Evolutionary conservation across 2,797 vertebrate genomes (phyloP), one percentile per base, ranked within the genome.

Genomic region (Pseudomugil gertrudae): DNA sequence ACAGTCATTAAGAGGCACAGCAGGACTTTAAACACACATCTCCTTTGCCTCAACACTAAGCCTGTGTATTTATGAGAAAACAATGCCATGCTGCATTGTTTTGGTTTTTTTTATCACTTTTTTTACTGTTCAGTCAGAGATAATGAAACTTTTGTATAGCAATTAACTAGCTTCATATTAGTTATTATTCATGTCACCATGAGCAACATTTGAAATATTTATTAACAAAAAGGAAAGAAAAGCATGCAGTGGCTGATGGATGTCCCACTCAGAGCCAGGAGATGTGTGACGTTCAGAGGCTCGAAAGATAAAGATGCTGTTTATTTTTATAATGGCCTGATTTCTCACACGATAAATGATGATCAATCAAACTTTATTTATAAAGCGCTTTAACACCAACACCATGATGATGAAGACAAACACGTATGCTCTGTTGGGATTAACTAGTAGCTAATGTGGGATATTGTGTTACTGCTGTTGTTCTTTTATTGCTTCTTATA

Each of bases 291-390:
- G 36, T 26, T 21, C 27, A 9, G 35, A 69, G 33, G 14, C 45
- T 23, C 45, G 15, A 33, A 33, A 43, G 19, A 47, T 3, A 33
- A 48, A 56, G 13, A 56, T 24, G 53, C 53, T 27, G 29, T 51
- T 53, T 40, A 24, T 27, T 54, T 54, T 23, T 23, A 36, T n/a
- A 26, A 27, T 54, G 30, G 36, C 50, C 66, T 55, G 13, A 30
- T 53, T 60, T 33, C 48, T 52, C 65, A 32, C n/a, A 60, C 54
- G 40, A 60, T 27, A 23, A n/a, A 43, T 17, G 19, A 30, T n/a
- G 36, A 53, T 32, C 5, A 54, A 68, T 23, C n/a, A n/a, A n/a
- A n/a, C n/a, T n/a, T n/a, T n/a, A n/a, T n/a, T n/a, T n/a, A n/a
- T n/a, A n/a, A n/a, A n/a, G n/a, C n/a, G n/a, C n/a, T n/a, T n/a